Base-by-base conservation (phyloP, 92 coral and sea anemone genomes). In the Actinostola sp. region DNA sequence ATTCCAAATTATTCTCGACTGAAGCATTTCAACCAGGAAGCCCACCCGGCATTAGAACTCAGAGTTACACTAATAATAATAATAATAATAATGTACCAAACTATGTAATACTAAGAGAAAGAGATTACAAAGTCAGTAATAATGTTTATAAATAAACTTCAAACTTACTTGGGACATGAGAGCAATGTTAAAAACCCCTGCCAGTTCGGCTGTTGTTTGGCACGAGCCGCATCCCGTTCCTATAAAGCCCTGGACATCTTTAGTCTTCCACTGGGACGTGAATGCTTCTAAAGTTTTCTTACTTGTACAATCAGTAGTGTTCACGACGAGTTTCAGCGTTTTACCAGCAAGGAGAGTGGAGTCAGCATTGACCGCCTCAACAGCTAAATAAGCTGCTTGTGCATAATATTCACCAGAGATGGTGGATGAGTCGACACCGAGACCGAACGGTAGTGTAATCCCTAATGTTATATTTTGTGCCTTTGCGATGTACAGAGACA, bases 161-260 rank as follows among this genome's bases (percentile, higher is more conserved):
- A 36, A 4, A 92, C 99, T 95, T 80, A 95, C 99, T 60, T 92
- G 93, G 15, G 99, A 95, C 39, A 92, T 59, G 84, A 95, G 81
- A 13, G 99, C 96, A 16, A 89, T 67, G 29, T 92, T 83, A 56
- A 68, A 80, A 13, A 88, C 86, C 33, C 93, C 78, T 5, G 97
- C 88, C 6, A 95, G 62, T 54, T 66, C 80, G 21, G 97, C 99
- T 66, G 84, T 67, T 11, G 88, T 76, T 19, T 78, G 71, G 57
- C 99, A 95, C 4, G 70, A 53, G 54, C n/a, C n/a, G n/a, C 89
- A 92, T 25, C 91, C 99, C 2, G 99, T 97, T 0, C 99, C 99
- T 36, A 95, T 83, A 33, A 88, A 82, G 19, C 66, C 97, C 43
- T 81, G 61, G 8, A 81, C 92, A 14, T 89, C 88, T 16, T 61